These are phyloP conservation scores for Netelia fuscicornis DNA, from an alignment of 2,888 invertebrate genomes.

Conservation along the genomic window DNA sequence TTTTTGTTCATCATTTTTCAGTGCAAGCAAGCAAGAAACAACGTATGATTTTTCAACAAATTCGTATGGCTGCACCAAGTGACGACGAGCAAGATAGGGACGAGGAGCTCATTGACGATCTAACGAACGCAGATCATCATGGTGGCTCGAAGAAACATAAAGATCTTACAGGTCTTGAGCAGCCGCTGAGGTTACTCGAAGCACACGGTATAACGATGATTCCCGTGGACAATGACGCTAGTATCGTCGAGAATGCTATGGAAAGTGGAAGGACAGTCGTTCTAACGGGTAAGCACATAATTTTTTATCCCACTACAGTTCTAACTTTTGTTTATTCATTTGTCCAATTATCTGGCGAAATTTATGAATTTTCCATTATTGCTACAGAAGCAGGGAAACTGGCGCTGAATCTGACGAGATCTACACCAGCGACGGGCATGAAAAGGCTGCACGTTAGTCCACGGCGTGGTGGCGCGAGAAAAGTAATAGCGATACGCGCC, in stretches of 20 bases:
- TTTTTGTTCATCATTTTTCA: conserved; percentile 49
- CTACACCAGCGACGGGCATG: conserved; percentile 79
- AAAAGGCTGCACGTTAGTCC: conserved; percentile 82
- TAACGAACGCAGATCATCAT: conserved; percentile 72
- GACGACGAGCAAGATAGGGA: conserved; percentile 79
- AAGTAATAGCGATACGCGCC: conserved; percentile 86
- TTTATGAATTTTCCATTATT: conserved; percentile 22
- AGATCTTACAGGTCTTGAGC: conserved; percentile 80
- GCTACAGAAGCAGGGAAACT: conserved; percentile 91
- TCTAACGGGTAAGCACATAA: conserved; percentile 87
- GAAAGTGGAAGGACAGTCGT: conserved; percentile 94
- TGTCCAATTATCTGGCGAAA: neutral
- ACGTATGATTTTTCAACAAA: conserved; percentile 81
- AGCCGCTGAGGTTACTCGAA: conserved; percentile 90
- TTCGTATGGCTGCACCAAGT: conserved; percentile 75
- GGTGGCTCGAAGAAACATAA: conserved; percentile 76
- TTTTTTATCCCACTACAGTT: conserved; percentile 16
- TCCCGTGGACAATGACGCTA: conserved; percentile 90
- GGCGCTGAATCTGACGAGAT: conserved; percentile 88
- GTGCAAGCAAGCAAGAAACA: conserved; percentile 78
- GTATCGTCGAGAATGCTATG: conserved; percentile 91
- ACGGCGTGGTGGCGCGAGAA: conserved; percentile 82
- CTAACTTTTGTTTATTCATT: neutral
- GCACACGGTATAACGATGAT: conserved; percentile 95
- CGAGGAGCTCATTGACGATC: conserved; percentile 72